phyloP scores from a whole-genome alignment of 92 coral and sea anemone species.

The Zoanthus sansibaricus region DNA sequence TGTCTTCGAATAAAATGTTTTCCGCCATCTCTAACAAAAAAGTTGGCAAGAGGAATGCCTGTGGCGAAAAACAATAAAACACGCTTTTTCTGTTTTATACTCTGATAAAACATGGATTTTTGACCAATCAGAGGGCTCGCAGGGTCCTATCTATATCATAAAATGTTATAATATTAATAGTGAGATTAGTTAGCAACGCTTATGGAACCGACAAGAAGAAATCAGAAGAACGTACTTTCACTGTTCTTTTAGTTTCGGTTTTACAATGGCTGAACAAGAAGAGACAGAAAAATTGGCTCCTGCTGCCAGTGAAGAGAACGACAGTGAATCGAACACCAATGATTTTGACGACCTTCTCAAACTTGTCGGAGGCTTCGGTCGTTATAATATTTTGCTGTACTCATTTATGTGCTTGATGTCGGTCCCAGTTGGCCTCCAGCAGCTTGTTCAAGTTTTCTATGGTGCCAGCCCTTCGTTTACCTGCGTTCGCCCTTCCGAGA shows the following conservation, averaged over 20 bases:
- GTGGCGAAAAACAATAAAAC: no score
- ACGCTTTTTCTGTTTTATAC: no score
- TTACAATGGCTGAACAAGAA: constrained; percentile 26
- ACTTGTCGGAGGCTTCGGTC: constrained; percentile 83
- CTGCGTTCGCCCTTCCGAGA: constrained; percentile 39
- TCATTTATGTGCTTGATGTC: constrained; percentile 80
- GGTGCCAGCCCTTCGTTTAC: constrained; percentile 74
- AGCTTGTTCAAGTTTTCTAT: constrained; percentile 79
- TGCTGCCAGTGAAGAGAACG: not conserved
- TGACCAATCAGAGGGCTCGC: no score
- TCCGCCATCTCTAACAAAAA: no score
- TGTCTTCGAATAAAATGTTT: no score
- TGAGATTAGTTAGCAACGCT: no score
- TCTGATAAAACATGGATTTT: no score
- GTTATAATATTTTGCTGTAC: constrained; percentile 71
- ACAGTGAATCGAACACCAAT: constrained; percentile 17
- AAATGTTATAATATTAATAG: no score
- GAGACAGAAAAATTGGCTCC: constrained; percentile 6
- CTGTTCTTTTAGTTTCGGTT: not conserved
- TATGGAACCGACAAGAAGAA: no score
- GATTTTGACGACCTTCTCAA: constrained; percentile 77
- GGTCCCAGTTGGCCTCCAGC: constrained; percentile 75
- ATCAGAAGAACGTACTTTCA: not conserved
- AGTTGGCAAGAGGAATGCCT: no score
- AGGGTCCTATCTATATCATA: no score